Conservation (phyloP, 2,113 vertebrate genomes). For the Salvelinus sp. region DNA sequence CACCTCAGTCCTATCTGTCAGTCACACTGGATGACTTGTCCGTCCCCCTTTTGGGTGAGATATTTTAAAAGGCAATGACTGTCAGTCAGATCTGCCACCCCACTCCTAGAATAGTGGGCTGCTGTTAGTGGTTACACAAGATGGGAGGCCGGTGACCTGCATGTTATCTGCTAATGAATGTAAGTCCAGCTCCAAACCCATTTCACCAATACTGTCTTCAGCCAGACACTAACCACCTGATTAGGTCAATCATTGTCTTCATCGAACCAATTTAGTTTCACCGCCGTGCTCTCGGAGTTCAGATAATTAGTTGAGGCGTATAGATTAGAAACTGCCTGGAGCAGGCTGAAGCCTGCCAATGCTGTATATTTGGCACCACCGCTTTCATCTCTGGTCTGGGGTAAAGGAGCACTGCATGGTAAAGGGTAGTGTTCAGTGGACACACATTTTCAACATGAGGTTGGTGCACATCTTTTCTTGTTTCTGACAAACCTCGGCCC, state of each 20-base stretch:
- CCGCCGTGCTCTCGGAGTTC: constrained; percentile 13
- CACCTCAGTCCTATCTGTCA: neutral
- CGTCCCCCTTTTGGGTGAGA: neutral
- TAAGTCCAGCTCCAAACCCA: neutral
- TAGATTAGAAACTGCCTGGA: constrained; percentile 10
- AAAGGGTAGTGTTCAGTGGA: neutral
- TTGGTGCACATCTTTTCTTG: too few relatives aligned
- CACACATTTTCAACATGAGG: neutral
- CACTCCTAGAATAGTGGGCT: neutral
- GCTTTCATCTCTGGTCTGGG: too few relatives aligned
- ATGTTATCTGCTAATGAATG: neutral
- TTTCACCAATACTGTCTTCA: neutral
- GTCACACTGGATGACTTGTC: neutral
- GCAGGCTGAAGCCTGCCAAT: neutral
- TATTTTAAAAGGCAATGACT: neutral
- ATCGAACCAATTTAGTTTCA: constrained; percentile 18
- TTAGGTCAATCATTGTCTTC: constrained; percentile 31
- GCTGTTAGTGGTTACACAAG: neutral
- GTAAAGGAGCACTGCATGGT: too few relatives aligned
- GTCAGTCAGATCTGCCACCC: neutral
- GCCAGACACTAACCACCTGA: constrained; percentile 17
- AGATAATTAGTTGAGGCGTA: constrained; percentile 20
- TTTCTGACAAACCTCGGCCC: too few relatives aligned
- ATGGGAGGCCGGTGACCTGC: neutral
- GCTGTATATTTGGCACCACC: neutral